Conservation (phyloP, 2,888 invertebrate genomes). For the Amphimallon solstitiale region DNA sequence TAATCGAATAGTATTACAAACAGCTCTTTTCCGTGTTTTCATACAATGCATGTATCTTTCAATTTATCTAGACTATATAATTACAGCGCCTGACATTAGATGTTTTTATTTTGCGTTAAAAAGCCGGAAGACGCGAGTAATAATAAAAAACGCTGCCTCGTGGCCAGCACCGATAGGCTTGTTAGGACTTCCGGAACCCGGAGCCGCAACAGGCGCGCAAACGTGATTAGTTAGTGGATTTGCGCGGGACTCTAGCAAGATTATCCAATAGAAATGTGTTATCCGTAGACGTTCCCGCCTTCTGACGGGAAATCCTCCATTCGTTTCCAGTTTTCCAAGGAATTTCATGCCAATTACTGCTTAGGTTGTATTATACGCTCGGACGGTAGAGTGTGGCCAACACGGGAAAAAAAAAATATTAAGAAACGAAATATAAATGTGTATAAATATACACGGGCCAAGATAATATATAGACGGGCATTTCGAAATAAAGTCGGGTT, state of each 20-base stretch:
- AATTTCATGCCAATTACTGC: slow-evolving; percentile 43
- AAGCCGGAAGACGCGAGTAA: slow-evolving; percentile 20
- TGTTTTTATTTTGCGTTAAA: slow-evolving; percentile 1
- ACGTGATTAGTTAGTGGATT: slow-evolving; percentile 62
- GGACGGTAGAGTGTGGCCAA: not conserved
- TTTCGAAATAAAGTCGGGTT: too few relatives aligned
- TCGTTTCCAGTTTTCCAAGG: slow-evolving; percentile 48
- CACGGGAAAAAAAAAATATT: not conserved
- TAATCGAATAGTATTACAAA: not conserved
- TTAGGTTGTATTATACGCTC: slow-evolving; percentile 4
- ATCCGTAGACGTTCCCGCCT: slow-evolving; percentile 57
- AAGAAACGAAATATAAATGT: slow-evolving; percentile 8
- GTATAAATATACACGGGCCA: not conserved
- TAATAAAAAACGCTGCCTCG: slow-evolving; percentile 37
- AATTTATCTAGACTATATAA: slow-evolving; percentile 10
- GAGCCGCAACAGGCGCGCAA: slow-evolving; percentile 59
- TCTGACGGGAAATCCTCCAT: slow-evolving; percentile 51
- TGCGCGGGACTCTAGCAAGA: slow-evolving; percentile 60
- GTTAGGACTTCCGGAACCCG: slow-evolving; percentile 54
- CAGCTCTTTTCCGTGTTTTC: not conserved
- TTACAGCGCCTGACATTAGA: not conserved
- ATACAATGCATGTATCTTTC: slow-evolving; percentile 1
- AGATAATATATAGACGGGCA: too few relatives aligned
- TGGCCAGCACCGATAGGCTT: slow-evolving; percentile 44
- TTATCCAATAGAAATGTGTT: slow-evolving; percentile 64